Conservation (phyloP, 2,113 vertebrate species). For the Larimichthys polyactis region DNA sequence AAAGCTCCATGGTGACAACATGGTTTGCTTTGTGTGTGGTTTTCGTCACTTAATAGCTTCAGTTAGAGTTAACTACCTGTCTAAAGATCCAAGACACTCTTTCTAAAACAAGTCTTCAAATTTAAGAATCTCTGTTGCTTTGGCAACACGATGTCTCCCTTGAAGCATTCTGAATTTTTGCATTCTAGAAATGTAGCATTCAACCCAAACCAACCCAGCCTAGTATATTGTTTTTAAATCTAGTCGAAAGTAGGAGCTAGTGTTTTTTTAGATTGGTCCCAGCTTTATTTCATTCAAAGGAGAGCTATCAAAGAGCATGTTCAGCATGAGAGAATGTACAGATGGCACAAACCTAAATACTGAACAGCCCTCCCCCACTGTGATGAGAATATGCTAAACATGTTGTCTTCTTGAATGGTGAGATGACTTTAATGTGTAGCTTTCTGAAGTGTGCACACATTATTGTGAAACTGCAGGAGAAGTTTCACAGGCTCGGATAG, state of each 20-base stretch:
- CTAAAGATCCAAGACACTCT: background rate
- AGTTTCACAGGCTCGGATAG: conserved; percentile 13
- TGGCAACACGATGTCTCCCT: background rate
- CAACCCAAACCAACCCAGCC: background rate
- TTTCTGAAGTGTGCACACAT: conserved; percentile 58
- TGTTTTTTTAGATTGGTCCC: conserved; percentile 30
- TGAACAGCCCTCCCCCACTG: conserved; percentile 30
- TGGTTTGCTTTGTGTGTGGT: conserved; percentile 37
- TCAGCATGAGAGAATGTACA: conserved; percentile 49
- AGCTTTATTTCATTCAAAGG: conserved; percentile 60
- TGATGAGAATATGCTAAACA: conserved; percentile 57
- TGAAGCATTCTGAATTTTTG: background rate
- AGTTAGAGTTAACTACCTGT: background rate
- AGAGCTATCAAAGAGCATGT: conserved; percentile 62
- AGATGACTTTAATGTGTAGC: conserved; percentile 53
- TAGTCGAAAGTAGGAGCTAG: background rate
- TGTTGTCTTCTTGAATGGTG: conserved; percentile 29
- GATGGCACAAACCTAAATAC: conserved; percentile 59
- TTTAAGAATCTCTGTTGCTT: background rate
- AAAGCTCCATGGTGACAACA: conserved; percentile 41
- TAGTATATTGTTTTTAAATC: conserved; percentile 1
- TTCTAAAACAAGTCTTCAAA: background rate
- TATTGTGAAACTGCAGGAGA: conserved; percentile 15
- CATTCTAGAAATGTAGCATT: background rate
- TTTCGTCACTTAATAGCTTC: conserved; percentile 53